Evolutionary conservation across 1,140 invertebrate genomes (phyloP), one percentile per base, ranked within the genome.

Genomic region (Lutraria rhynchaena): DNA sequence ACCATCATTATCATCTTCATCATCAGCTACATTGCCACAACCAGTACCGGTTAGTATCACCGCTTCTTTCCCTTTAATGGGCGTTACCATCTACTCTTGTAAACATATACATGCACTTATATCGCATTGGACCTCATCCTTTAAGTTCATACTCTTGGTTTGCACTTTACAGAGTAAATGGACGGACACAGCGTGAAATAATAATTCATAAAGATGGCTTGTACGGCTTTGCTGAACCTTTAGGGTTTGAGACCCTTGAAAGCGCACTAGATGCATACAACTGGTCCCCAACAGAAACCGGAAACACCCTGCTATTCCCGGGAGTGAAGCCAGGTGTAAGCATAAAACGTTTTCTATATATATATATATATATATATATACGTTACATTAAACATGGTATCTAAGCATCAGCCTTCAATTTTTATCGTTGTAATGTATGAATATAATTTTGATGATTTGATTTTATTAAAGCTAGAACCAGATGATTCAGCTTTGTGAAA

Each of bases 161-260:
- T 60, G 5, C 33, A 29, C 11, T 11, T 29, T 60, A 37, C 24
- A 5, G 63, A 27, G 15, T 49, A 2, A 67, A 67, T 46, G 63
- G 63, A 31, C 15, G 49, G 19, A 67, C 44, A 37, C 24, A 67
- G 15, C 31, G 31, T 46, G 63, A 46, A 31, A 13, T 17, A 27
- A 67, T 67, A 22, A 46, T 29, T 29, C 63, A 67, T 27, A n/a
- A 22, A 13, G 63, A 67, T 19, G 24, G 29, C n/a, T n/a, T 67
- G n/a, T 67, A 27, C 31, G 63, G 63, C n/a, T 67, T 67, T 67
- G 31, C 27, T 44, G 63, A 67, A 49, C 63, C 63, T 3, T 19
- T 67, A 24, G 29, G 22, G 15, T 67, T 67, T 41, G 44, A 46
- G 1, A 46, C 35, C 11, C 44, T 67, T 13, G 44, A 49, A 1